Base-by-base conservation (phyloP, 2,888 invertebrate species). In the Apoderus coryli region DNA sequence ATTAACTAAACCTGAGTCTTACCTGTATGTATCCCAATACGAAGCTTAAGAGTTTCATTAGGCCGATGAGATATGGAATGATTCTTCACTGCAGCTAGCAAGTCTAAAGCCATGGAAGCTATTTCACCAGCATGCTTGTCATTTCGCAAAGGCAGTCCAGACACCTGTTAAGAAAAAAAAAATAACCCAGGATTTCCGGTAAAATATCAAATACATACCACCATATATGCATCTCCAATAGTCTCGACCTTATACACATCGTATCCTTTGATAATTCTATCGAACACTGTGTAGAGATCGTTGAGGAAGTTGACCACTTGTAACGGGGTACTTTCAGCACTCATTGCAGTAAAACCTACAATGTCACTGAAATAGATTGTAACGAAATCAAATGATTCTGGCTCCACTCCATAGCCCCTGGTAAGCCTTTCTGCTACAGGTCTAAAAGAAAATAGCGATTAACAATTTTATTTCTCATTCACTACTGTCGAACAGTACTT, bases 161-260 rank as follows among this genome's bases (percentile, higher is more conserved):
- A 89, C 38, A 86, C 86, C 84, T 84, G 45, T 16, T 46, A 25
- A 43, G 2, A 3, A 10, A n/a, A 3, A 11, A 11, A 10, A 33
- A 19, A 19, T 19, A 19, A 7, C n/a, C 19, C n/a, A 7, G 19
- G 7, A 6, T n/a, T 19, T 19, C n/a, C 7, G 6, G 19, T 19
- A n/a, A 6, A 19, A 7, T 7, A n/a, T 27, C 12, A 10, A 32
- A 14, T 30, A 64, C 69, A 58, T 56, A 75, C 75, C 56, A 75
- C 75, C 74, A 76, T 76, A 51, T 76, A 76, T 3, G 76, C 76
- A 51, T 85, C 84, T 14, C 90, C 90, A 37, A 90, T 90, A 23
- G 89, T 90, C 63, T 90, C 89, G 37, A 95, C 95, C 63, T 96
- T 96, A 59, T 96, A 96, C 25, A 96, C 96, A 55, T 95, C 92